A percentile compares a stretch with the other conserved stretches of the same genome.
Evolutionary conservation across 2,113 vertebrate genomes (phyloP).

Genomic region (Butorides virescens): DNA sequence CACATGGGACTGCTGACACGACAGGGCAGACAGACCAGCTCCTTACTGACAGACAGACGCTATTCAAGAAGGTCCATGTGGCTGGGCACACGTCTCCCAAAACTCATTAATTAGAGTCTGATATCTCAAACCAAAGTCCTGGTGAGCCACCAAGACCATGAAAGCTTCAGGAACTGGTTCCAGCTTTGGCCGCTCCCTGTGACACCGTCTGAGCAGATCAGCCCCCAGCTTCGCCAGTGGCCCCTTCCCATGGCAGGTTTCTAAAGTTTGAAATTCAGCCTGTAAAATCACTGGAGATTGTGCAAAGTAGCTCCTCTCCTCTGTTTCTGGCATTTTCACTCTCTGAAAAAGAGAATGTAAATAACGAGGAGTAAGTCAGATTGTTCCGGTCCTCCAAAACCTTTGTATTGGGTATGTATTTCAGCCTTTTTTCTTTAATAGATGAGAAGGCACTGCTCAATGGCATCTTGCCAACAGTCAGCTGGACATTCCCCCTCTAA

Average conservation of each 20-base stretch:
- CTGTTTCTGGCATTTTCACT: not conserved
- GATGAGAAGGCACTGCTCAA: not conserved
- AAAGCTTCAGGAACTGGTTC: accelerated
- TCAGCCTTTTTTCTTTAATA: not conserved
- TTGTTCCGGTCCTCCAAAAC: not conserved
- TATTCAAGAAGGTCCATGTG: accelerated
- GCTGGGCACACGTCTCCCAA: accelerated
- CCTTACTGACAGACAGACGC: not conserved
- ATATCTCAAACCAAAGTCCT: not conserved
- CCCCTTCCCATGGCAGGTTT: not conserved
- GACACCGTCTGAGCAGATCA: accelerated
- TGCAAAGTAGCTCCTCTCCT: not conserved
- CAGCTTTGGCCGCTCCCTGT: not conserved
- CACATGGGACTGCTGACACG: accelerated
- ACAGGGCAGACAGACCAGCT: not conserved
- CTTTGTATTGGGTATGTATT: not conserved
- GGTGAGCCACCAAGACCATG: not conserved
- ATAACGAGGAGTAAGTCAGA: not conserved
- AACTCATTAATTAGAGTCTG: not conserved
- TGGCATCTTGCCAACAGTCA: not conserved
- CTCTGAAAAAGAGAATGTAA: not conserved
- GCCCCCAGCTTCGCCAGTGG: not conserved
- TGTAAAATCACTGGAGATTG: not conserved
- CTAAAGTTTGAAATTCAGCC: not conserved
- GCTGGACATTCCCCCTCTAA: not conserved